Evolutionary conservation across 2,113 vertebrate species (phyloP).

Genomic region (Neoarius graeffei): DNA sequence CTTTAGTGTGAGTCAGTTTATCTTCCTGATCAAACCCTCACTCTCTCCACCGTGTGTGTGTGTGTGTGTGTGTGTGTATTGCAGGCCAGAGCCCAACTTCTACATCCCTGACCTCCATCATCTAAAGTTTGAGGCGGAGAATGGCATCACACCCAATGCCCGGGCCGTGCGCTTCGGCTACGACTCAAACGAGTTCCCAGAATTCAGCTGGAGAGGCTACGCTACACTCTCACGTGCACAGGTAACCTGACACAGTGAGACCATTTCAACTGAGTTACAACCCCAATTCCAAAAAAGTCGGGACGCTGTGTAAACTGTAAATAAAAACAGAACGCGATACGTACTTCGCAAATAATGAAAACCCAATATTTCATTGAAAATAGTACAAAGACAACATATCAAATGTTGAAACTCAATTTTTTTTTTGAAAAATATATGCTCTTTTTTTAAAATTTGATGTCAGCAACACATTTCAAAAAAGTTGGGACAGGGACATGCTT

Average conservation of each 20-base stretch:
- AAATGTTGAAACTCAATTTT: too few species aligned
- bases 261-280: background rate
- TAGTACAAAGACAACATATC: too few species aligned
- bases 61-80: background rate
- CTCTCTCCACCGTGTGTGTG: background rate
- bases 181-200: constrained; percentile 79
- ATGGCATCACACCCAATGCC: constrained; percentile 76
- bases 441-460: too few species aligned
- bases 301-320: too few species aligned
- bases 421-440: too few species aligned
- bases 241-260: constrained; percentile 62
- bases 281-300: too few species aligned
- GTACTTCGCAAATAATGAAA: too few species aligned
- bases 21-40: background rate
- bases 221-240: constrained; percentile 82
- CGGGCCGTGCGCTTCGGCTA: constrained; percentile 82
- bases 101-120: constrained; percentile 90
- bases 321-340: too few species aligned
- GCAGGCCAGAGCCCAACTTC: constrained; percentile 77
- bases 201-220: constrained; percentile 92
- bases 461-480: too few species aligned
- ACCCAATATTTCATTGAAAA: too few species aligned
- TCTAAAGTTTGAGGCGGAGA: constrained; percentile 88
- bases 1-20: background rate
- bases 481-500: too few species aligned